phyloP scores from a whole-genome alignment of 1,140 invertebrate genomes.

The Drosophila sturtevanti region DNA sequence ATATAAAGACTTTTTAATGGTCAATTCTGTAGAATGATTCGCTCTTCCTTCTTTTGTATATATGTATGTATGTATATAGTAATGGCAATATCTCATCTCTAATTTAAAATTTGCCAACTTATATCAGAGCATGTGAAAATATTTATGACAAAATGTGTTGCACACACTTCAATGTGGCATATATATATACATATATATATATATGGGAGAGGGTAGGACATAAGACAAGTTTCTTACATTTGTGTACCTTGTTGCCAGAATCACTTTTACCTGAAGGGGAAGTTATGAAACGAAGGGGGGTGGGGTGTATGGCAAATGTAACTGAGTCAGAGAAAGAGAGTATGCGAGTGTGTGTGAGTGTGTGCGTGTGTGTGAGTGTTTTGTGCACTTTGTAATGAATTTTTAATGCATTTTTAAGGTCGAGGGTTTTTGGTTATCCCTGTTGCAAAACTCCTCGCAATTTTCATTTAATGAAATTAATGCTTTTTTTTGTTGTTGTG shows the following conservation, averaged over 20 bases:
- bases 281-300: too few species aligned
- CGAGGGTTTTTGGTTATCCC: neutral
- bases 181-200: neutral
- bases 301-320: too few species aligned
- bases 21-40: too few species aligned
- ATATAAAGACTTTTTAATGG: too few species aligned
- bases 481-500: slow-evolving; percentile 30
- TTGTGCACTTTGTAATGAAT: slow-evolving; percentile 64
- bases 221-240: slow-evolving; percentile 61
- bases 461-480: slow-evolving; percentile 58
- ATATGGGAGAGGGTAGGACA: neutral
- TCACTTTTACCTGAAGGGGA: slow-evolving; percentile 15
- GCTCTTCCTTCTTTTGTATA: too few species aligned
- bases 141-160: slow-evolving; percentile 34
- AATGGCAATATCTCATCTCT: neutral
- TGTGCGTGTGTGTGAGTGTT: neutral
- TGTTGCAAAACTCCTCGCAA: slow-evolving; percentile 4
- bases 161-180: slow-evolving; percentile 12
- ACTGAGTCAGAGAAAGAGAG: neutral
- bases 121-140: slow-evolving; percentile 17
- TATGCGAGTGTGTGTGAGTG: neutral
- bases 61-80: too few species aligned
- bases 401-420: slow-evolving; percentile 66
- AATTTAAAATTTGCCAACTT: neutral
- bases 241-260: slow-evolving; percentile 37